These are phyloP conservation scores for Sinocyclocheilus rhinocerous DNA, from an alignment of 2,113 vertebrate genomes.

Conservation along the genomic window DNA sequence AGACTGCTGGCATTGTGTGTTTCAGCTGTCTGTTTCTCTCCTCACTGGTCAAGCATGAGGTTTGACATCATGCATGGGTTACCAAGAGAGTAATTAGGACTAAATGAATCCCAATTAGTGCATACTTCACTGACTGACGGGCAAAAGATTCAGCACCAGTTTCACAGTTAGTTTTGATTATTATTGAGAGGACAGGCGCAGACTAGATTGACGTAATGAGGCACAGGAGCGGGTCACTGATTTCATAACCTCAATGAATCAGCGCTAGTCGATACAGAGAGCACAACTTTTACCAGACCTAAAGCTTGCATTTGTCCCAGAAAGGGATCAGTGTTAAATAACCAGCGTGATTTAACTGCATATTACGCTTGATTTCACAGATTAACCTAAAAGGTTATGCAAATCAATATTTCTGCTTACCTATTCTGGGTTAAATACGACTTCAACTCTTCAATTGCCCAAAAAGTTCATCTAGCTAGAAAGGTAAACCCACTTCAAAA, in stretches of 20 bases:
- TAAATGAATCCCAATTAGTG: conserved; percentile 19
- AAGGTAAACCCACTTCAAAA: neutral
- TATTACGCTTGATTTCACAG: neutral
- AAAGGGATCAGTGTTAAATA: conserved; percentile 4
- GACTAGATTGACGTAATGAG: neutral
- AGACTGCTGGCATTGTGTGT: neutral
- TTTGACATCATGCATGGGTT: conserved; percentile 1
- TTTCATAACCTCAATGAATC: neutral
- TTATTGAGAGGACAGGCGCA: neutral
- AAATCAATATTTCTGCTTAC: neutral
- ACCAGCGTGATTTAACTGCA: neutral
- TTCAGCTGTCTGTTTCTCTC: neutral
- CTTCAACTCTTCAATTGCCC: no score
- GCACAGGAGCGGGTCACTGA: neutral
- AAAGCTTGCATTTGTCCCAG: neutral
- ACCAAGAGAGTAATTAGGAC: neutral
- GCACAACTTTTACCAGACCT: neutral
- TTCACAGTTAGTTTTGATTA: neutral
- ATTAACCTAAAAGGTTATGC: neutral
- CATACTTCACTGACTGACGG: neutral
- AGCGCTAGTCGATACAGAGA: neutral
- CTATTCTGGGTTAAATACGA: neutral
- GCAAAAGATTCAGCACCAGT: neutral
- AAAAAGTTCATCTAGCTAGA: neutral
- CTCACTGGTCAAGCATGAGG: conserved; percentile 2